Conservation (phyloP, 2,888 invertebrate genomes). For the Hemaris fuciformis region DNA sequence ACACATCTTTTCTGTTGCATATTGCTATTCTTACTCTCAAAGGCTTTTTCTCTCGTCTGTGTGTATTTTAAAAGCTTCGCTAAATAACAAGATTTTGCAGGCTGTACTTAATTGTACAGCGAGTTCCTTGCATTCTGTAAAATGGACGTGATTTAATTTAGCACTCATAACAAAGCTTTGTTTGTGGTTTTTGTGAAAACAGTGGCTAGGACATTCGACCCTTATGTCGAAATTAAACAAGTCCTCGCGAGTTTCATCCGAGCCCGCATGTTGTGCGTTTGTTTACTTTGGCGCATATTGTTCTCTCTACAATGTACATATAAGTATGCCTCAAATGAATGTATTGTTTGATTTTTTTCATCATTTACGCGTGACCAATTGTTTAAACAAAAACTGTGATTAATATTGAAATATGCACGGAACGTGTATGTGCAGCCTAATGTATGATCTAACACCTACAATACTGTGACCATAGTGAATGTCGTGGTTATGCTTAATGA, state of each 20-base stretch:
- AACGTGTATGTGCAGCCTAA: not conserved
- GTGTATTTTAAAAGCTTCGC: not conserved
- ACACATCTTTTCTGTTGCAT: not conserved
- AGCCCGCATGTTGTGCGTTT: slow-evolving; percentile 37
- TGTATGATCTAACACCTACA: no score
- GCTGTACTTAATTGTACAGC: not conserved
- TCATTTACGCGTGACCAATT: slow-evolving; percentile 21
- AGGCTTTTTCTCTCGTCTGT: slow-evolving; percentile 12
- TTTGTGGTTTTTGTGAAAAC: slow-evolving; percentile 19
- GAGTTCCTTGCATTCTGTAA: not conserved
- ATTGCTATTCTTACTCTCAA: slow-evolving; percentile 44
- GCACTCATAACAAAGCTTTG: slow-evolving; percentile 21
- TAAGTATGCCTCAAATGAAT: slow-evolving; percentile 21
- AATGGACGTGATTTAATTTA: not conserved
- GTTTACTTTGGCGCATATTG: slow-evolving; percentile 24
- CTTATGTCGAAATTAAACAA: slow-evolving; percentile 28
- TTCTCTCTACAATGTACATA: slow-evolving; percentile 20
- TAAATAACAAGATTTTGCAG: not conserved
- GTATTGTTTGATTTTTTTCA: slow-evolving; percentile 30
- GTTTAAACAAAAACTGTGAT: slow-evolving; percentile 21
- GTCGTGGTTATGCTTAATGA: no score
- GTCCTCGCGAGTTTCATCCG: slow-evolving; percentile 29
- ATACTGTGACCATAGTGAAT: no score
- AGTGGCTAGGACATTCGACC: not conserved
- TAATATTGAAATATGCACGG: not conserved